A percentile compares a stretch with the other conserved stretches of the same genome.
Conservation (phyloP, 2,797 vertebrate species). For the Arremon brunneinucha region DNA sequence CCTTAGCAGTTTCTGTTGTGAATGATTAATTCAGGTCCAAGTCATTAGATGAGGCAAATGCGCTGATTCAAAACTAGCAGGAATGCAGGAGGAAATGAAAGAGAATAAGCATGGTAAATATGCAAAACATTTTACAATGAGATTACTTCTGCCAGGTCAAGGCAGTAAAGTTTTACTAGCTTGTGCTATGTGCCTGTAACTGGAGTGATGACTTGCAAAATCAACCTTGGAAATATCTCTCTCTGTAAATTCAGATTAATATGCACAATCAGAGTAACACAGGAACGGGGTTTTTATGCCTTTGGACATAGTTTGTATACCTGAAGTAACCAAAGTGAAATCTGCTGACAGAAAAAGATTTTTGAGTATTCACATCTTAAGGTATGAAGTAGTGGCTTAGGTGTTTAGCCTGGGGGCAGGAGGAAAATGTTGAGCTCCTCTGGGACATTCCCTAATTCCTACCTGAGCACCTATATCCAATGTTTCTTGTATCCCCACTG, state of each 20-base stretch:
- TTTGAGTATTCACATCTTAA: neutral
- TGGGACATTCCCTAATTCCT: neutral
- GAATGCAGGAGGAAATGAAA: neutral
- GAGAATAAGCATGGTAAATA: neutral
- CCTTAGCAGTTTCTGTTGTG: neutral
- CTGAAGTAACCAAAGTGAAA: neutral
- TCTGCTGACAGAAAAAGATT: neutral
- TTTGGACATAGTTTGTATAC: neutral
- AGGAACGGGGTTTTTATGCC: neutral
- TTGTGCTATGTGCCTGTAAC: neutral
- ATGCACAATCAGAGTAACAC: neutral
- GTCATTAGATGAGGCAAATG: neutral
- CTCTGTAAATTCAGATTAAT: neutral
- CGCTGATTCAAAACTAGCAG: neutral
- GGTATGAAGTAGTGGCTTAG: neutral
- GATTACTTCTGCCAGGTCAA: neutral
- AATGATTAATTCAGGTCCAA: slow-evolving; percentile 18
- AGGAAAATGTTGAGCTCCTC: neutral
- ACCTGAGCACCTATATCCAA: no score
- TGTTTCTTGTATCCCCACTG: neutral
- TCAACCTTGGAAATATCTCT: neutral
- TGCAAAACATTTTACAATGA: neutral
- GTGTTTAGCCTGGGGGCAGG: neutral
- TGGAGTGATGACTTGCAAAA: neutral
- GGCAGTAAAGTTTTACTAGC: neutral